A percentile compares a stretch with the other conserved stretches of the same genome.
Conservation (phyloP, 2,113 vertebrate genomes). For the Romanogobio albipinnatus region DNA sequence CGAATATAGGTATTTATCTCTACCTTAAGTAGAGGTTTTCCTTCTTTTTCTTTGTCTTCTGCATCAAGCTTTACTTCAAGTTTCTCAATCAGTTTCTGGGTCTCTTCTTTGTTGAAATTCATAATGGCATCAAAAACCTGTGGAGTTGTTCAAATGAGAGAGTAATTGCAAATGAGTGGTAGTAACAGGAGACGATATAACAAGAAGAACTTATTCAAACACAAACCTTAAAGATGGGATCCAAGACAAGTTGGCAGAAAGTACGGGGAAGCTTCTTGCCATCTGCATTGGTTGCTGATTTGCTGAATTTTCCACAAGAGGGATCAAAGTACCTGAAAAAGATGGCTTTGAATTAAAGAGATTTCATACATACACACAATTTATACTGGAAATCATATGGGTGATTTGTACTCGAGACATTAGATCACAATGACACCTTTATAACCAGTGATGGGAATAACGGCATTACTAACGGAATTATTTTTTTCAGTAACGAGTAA, state of each 20-base stretch:
- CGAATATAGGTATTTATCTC: background rate
- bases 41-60: conserved; percentile 69
- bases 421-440: background rate
- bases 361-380: background rate
- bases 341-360: background rate
- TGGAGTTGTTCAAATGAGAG: background rate
- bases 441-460: too few relatives aligned
- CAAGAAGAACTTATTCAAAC: background rate
- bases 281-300: conserved; percentile 59
- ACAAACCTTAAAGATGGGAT: conserved; percentile 67
- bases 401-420: background rate
- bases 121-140: conserved; percentile 76
- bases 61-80: conserved; percentile 68
- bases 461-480: too few relatives aligned
- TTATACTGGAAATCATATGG: background rate
- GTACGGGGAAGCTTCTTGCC: conserved; percentile 70
- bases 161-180: background rate
- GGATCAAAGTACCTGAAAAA: conserved; percentile 66
- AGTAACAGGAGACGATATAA: background rate
- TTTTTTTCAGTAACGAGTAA: too few relatives aligned
- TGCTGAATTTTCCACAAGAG: conserved; percentile 70
- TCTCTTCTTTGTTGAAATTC: conserved; percentile 74
- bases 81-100: conserved; percentile 70
- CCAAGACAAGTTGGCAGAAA: conserved; percentile 68
- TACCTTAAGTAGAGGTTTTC: conserved; percentile 73